Percentiles rank a stretch among this genome's conserved stretches.
Conservation (phyloP, 2,113 vertebrate species). For the Melanerpes aurifrons region DNA sequence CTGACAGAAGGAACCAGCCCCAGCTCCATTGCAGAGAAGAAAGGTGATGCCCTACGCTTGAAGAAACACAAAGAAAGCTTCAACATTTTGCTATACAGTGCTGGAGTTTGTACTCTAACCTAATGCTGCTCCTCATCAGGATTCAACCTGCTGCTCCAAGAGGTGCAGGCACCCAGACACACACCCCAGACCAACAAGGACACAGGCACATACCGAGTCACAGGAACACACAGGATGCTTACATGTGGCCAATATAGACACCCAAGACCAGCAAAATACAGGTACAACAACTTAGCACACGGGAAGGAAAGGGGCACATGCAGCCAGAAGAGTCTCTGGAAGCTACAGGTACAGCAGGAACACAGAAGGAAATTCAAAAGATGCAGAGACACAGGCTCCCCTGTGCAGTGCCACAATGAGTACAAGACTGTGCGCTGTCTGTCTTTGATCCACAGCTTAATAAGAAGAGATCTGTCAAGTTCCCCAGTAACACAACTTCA, state of each 20-base stretch:
- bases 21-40: not conserved
- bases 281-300: not conserved
- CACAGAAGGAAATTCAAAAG: not conserved
- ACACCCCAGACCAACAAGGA: not conserved
- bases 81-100: not conserved
- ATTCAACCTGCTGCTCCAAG: not conserved
- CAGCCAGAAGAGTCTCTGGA: not conserved
- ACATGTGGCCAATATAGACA: not conserved
- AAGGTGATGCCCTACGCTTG: not conserved
- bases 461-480: not conserved
- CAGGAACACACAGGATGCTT: not conserved
- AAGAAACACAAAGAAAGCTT: not conserved
- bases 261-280: not conserved
- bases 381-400: not conserved
- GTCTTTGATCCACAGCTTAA: not conserved
- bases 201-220: not conserved
- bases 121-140: not conserved
- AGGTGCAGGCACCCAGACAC: not conserved
- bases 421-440: fast-evolving
- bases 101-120: not conserved
- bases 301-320: not conserved
- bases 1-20: not conserved
- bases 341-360: not conserved
- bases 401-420: not conserved
- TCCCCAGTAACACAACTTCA: not conserved